Evolutionary conservation across 2,797 vertebrate species (phyloP).

Genomic region (Manis pentadactyla): DNA sequence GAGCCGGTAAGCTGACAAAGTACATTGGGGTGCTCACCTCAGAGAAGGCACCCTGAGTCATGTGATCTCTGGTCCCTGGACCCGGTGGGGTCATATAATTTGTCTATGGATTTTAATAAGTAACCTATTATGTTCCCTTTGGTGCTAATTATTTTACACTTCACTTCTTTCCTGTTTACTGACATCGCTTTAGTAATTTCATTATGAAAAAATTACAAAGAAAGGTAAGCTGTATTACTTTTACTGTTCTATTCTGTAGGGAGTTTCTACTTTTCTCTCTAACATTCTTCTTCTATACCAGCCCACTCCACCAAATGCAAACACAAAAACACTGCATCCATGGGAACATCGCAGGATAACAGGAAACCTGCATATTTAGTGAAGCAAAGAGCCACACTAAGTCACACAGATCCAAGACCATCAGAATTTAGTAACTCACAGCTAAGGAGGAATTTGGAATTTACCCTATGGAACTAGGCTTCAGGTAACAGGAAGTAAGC

Average conservation of each 20-base stretch:
- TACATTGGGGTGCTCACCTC: constrained; percentile 86
- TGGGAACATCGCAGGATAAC: neutral
- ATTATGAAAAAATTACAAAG: constrained; percentile 75
- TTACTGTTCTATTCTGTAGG: constrained; percentile 29
- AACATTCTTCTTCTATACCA: neutral
- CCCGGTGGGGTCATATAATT: constrained; percentile 89
- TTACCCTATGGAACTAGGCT: neutral
- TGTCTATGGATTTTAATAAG: constrained; percentile 93
- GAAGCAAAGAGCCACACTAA: neutral
- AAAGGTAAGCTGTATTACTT: constrained; percentile 70
- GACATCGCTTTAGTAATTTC: constrained; percentile 80
- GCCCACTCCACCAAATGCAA: neutral
- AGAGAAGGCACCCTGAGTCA: constrained; percentile 87
- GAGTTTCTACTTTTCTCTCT: constrained; percentile 55
- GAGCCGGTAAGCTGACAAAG: constrained; percentile 83
- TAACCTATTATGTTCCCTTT: constrained; percentile 92
- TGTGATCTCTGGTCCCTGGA: constrained; percentile 86
- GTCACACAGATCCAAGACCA: neutral
- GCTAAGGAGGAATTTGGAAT: constrained; percentile 48
- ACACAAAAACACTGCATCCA: neutral
- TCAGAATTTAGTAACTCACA: neutral
- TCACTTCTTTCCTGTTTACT: constrained; percentile 84
- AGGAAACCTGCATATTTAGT: neutral
- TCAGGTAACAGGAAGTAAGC: constrained; percentile 66
- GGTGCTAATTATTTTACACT: constrained; percentile 92